Evolutionary conservation across 2,888 invertebrate species (phyloP), one percentile per base, ranked within the genome.

Genomic region (Therioaphis trifolii): DNA sequence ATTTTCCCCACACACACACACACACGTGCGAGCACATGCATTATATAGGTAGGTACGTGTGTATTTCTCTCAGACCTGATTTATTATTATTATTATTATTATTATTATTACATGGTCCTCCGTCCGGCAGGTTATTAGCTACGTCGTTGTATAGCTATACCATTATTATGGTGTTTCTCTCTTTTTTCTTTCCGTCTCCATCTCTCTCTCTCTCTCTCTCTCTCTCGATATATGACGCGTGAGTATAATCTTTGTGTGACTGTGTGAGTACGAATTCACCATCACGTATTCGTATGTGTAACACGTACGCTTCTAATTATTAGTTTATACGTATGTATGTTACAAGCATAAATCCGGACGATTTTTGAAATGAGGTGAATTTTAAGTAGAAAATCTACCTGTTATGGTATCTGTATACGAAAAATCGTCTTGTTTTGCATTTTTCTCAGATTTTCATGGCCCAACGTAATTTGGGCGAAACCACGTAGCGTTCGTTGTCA

Each of bases 61-160:
- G 79, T 79, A 58, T 71, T 78, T 80, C 71, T 72, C 72, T 58
- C 46, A 58, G 58, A 80, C 71, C 58, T 14, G 58, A 58, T 61
- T 61, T 55, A 49, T 77, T 61, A 76, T 61, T 58, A 52, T 58
- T 74, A 35, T 74, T 55, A 68, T 68, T 68, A 68, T 68, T 43
- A 68, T 40, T 79, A 69, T 58, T 80, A 72, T 80, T 61, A 61
- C 35, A 14, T 63, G 71, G 61, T 63, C 46, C 24, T 71, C 46
- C 61, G 80, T 72, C 71, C 43, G 71, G 43, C 58, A 35, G 68
- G 78, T 78, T 78, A 78, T 78, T 78, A 78, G 68, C 52, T 52
- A 21, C 72, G 49, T 49, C 40, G 35, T 21, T 29, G 7, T 24
- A n/a, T n/a, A n/a, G n/a, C n/a, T n/a, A 24, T 12, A 35, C 21